Base-by-base conservation (phyloP, 1,140 invertebrate species). In the Trigoniulus corallinus region DNA sequence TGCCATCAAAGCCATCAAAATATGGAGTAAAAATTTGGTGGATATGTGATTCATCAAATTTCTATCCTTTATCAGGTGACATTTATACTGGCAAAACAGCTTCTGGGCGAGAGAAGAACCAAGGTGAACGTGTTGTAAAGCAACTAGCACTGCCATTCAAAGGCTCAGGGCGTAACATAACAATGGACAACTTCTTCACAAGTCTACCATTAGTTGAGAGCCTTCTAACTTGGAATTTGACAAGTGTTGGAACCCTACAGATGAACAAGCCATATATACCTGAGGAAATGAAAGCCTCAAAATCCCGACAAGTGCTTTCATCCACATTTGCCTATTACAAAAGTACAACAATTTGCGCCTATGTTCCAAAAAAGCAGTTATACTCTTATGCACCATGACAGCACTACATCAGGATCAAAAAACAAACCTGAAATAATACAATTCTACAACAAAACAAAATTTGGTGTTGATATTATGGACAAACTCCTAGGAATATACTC, bases 391-490 rank as follows among this genome's bases (percentile, higher is more conserved):
- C 47, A 23, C 53, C 23, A 46, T 47, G 2, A 22, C 13, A n/a
- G n/a, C 2, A 23, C 18, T 3, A 37, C 51, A 13, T 26, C 10
- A 34, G 25, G 15, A 27, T 57, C 26, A 25, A 3, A 18, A 23
- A 48, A 42, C 3, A 58, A 56, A 25, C 53, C 58, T 22, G 58
- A 59, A 26, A 49, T 59, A 15, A 52, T 59, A 42, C n/a, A 21
- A 25, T 54, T 53, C 42, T 59, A 58, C 37, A 58, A 58, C 43
- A 25, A 20, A 18, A 52, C 52, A 12, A 59, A 58, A 48, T 48
- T 47, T 12, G 55, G 47, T 3, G 50, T 58, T 3, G 58, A 59
- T 47, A 48, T 29, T 15, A 22, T 55, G 15, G 48, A 56, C 46
- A 40, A 54, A 29, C 22, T 56, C 22, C 18, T 39, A 2, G 7